phyloP scores from a whole-genome alignment of 2,888 invertebrate genomes.

The Drosophila merina region DNA sequence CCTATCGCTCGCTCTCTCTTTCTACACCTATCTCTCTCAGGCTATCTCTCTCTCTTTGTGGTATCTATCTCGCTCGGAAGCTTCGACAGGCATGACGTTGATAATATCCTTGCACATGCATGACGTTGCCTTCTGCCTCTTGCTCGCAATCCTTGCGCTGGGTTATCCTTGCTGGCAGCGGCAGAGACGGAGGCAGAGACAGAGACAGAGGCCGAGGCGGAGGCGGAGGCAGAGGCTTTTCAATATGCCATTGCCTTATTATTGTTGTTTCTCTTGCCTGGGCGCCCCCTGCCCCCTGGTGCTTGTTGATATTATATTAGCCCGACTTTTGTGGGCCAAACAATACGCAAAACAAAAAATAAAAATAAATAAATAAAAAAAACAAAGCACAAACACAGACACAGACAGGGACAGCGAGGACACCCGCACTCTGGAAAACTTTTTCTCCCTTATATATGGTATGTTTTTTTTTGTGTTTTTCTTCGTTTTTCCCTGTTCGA shows the following conservation, averaged over 20 bases:
- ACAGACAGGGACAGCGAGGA: conserved; percentile 9
- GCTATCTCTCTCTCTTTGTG: conserved; percentile 16
- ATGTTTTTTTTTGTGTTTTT: conserved; percentile 32
- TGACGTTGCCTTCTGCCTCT: conserved; percentile 71
- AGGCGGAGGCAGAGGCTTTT: conserved; percentile 34
- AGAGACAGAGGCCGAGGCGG: no score
- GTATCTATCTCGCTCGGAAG: conserved; percentile 34
- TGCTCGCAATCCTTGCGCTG: conserved; percentile 26
- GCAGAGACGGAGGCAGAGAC: conserved; percentile 13
- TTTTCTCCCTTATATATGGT: conserved; percentile 17
- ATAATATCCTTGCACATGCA: conserved; percentile 81
- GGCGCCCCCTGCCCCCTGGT: conserved; percentile 43
- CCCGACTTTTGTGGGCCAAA: conserved; percentile 44
- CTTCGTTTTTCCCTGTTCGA: conserved; percentile 43
- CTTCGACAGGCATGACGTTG: conserved; percentile 78
- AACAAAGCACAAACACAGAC: conserved; percentile 27
- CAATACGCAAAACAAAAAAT: conserved; percentile 37
- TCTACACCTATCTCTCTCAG: conserved; percentile 16
- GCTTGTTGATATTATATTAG: conserved; percentile 76
- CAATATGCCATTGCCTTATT: conserved; percentile 59
- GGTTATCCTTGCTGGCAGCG: conserved; percentile 39
- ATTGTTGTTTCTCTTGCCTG: conserved; percentile 43
- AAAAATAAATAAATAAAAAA: conserved; percentile 28
- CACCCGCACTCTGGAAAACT: conserved; percentile 18
- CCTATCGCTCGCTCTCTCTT: conserved; percentile 4